Evolutionary conservation across 1,140 invertebrate species (phyloP), one percentile per base, ranked within the genome.

Genomic region (Drosophila dunni): DNA sequence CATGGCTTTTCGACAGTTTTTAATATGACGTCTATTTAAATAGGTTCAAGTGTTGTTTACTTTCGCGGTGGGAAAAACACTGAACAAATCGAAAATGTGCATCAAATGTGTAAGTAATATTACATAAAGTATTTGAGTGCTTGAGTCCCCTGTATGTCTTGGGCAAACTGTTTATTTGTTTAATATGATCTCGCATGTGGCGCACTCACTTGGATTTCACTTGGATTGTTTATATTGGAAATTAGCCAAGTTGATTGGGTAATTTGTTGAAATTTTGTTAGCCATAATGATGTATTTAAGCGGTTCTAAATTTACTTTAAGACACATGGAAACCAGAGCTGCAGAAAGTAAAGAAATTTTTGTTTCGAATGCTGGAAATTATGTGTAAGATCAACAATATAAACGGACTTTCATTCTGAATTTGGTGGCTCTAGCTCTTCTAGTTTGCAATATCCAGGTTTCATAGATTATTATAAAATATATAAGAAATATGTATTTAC

Each of bases 1-100:
- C 62, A 46, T 79, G 84, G 84, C 84, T 84, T 89, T 79, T 84
- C 83, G 84, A 89, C 84, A 68, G 80, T 77, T 88, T 86, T 73
- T 64, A 67, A 69, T 75, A 80, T 61, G 75, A 70, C 67, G 57
- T 74, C 67, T 89, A 89, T 89, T 89, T 89, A 89, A 90, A 89
- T 84, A 89, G 85, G 74, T 89, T 88, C 80, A 89, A 74, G 86
- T 82, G 61, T 10, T 66, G 40, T 75, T 84, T 80, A 60, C 42
- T 57, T 69, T 60, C 8, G 13, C 64, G 71, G 80, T 89, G 80
- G 84, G 80, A 88, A 89, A 85, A 67, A 68, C 17, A 68, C 17
- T 51, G 44, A 17, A 34, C 38, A 33, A 42, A 38, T 40, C 17
- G 1, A 38, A 79, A 82, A 86, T 80, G 77, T 88, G 83, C 63